Conservation (phyloP, 2,888 invertebrate genomes). For the Trachelus iudaicus region DNA sequence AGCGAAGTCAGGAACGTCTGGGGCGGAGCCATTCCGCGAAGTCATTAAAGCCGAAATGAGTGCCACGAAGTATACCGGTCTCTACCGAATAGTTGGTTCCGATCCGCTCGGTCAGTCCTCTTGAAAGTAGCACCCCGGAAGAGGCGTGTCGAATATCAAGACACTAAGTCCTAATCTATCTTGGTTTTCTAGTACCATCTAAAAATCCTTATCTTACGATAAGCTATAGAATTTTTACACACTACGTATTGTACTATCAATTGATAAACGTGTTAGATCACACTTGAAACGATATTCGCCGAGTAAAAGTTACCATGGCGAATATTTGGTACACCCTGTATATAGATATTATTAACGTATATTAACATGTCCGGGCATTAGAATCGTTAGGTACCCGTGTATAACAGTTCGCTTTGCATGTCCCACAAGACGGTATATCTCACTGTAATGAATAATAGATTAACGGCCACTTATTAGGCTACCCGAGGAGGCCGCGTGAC, state of each 20-base stretch:
- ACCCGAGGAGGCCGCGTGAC: constrained; percentile 41
- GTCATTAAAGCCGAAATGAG: constrained; percentile 37
- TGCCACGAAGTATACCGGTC: constrained; percentile 26
- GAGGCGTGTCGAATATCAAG: background rate
- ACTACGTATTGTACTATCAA: background rate
- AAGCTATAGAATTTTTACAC: background rate
- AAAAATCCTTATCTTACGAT: background rate
- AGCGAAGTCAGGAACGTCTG: constrained; percentile 14
- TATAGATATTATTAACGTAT: background rate
- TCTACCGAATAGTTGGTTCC: constrained; percentile 16
- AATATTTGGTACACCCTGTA: background rate
- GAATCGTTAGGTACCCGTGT: background rate
- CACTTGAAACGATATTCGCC: background rate
- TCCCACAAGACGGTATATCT: constrained; percentile 39
- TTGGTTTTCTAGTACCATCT: background rate
- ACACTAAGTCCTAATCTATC: background rate
- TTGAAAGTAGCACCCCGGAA: background rate
- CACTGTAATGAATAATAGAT: constrained; percentile 60
- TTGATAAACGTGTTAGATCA: background rate
- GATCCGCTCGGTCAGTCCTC: background rate
- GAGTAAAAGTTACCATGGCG: background rate
- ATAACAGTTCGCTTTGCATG: constrained; percentile 42
- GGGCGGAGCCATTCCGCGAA: constrained; percentile 38
- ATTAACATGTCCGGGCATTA: background rate
- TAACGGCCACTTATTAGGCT: constrained; percentile 59